These are phyloP conservation scores for Takifugu rubripes DNA, from an alignment of 2,797 vertebrate genomes.

Conservation along the genomic window DNA sequence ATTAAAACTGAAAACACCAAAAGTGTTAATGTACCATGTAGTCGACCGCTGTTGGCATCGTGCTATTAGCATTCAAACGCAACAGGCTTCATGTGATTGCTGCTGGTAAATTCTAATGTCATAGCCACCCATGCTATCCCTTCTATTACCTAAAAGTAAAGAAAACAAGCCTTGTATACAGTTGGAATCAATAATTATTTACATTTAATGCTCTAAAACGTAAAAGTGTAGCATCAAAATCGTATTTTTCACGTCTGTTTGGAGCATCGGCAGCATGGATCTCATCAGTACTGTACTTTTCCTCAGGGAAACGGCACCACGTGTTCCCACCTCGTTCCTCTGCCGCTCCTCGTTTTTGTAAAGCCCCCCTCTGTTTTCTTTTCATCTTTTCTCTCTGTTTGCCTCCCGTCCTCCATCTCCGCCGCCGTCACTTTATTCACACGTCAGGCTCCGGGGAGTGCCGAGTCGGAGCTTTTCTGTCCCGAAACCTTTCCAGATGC, in stretches of 20 bases:
- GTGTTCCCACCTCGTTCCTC: neutral
- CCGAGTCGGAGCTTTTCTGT: neutral
- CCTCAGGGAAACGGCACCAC: slow-evolving; percentile 5
- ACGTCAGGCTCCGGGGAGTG: neutral
- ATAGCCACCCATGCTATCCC: too few species aligned
- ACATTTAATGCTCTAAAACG: too few species aligned
- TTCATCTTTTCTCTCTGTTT: neutral
- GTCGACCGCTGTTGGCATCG: too few species aligned
- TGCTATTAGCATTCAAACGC: too few species aligned
- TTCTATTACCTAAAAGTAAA: too few species aligned
- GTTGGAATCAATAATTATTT: too few species aligned
- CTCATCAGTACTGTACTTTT: slow-evolving; percentile 43
- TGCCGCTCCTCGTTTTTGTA: neutral
- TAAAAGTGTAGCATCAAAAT: neutral
- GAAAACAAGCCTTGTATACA: too few species aligned
- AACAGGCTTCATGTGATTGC: too few species aligned
- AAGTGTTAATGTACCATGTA: too few species aligned
- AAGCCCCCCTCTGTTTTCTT: neutral
- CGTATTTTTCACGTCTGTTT: neutral
- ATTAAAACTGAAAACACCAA: too few species aligned
- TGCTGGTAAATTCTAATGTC: too few species aligned
- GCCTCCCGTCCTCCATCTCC: neutral
- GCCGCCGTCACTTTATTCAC: neutral
- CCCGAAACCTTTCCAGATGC: too few species aligned
- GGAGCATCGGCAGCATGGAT: slow-evolving; percentile 22